Evolutionary conservation across 2,113 vertebrate genomes (phyloP), one percentile per base, ranked within the genome.

Genomic region (Salvator merianae): DNA sequence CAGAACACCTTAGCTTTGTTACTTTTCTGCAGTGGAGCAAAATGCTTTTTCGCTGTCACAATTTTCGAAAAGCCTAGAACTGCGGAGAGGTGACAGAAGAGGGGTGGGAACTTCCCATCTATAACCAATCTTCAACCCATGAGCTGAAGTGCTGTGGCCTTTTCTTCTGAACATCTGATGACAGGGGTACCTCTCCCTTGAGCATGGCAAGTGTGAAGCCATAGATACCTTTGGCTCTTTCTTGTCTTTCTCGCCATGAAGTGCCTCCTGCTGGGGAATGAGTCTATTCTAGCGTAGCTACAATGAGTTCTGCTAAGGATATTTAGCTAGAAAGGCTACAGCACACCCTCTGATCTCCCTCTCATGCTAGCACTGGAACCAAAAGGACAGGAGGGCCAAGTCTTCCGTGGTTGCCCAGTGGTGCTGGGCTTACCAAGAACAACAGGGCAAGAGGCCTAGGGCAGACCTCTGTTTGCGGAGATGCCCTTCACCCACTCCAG

Each of bases 231-330:
- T 16, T 55, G 16, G 5, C n/a, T 32, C 32, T 32, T 63, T 63
- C 18, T n/a, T 32, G n/a, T n/a, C n/a, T 69, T 69, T 34, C 68
- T 34, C 16, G 14, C 4, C 32, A 34, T 16, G 32, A 18, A 34
- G 68, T 16, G 18, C 32, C 68, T 34, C 18, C 68, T 59, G 5
- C 55, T 69, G 32, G 16, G 68, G 14, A 20, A 69, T 34, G 32
- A 69, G 12, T 10, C 26, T 30, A 13, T 30, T n/a, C 5, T 2
- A 0, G 1, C n/a, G 32, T 0, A 1, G 59, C 47, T 1, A 1
- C 4, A 2, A 5, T 73, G 1, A 66, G 47, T 76, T 83, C 9
- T 32, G 72, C 77, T 82, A 0, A 24, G 50, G 47, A 16, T 38
- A 3, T 86, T 90, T 66, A 0, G 0, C 77, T 5, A 22, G 14